Percentiles rank a stretch among this genome's conserved stretches.
phyloP scores from a whole-genome alignment of 2,113 vertebrate genomes.

The Tonatia bakeri region DNA sequence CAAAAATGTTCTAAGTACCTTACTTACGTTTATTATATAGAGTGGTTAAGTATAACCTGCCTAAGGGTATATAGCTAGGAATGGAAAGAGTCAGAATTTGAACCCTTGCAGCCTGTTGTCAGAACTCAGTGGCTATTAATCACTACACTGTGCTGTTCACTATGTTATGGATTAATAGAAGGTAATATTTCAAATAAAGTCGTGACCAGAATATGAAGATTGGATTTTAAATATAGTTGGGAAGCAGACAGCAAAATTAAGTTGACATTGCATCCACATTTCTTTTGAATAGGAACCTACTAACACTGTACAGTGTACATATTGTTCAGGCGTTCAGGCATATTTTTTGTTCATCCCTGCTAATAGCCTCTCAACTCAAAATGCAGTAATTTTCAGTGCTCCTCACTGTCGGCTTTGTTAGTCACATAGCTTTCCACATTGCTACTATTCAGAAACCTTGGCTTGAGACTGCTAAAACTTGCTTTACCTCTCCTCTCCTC shows the following conservation, averaged over 20 bases:
- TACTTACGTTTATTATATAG: slow-evolving; percentile 4
- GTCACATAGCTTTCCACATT: neutral
- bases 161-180: slow-evolving; percentile 30
- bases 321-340: neutral
- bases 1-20: neutral
- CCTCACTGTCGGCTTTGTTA: slow-evolving; percentile 3
- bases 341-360: neutral
- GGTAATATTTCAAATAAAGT: slow-evolving; percentile 22
- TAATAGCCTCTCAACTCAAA: neutral
- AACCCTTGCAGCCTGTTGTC: slow-evolving; percentile 12
- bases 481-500: neutral
- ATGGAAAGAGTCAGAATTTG: slow-evolving; percentile 41
- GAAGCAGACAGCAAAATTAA: slow-evolving; percentile 8
- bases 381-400: neutral
- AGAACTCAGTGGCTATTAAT: slow-evolving; percentile 41
- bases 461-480: neutral
- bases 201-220: slow-evolving; percentile 35
- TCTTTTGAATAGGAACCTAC: neutral
- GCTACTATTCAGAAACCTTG: slow-evolving; percentile 34
- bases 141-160: slow-evolving; percentile 22
- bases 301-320: neutral
- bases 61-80: neutral
- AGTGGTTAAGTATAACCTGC: slow-evolving; percentile 28
- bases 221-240: slow-evolving; percentile 34
- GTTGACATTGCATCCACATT: neutral